phyloP scores from a whole-genome alignment of 2,888 invertebrate species.

The Parochlus steinenii region DNA sequence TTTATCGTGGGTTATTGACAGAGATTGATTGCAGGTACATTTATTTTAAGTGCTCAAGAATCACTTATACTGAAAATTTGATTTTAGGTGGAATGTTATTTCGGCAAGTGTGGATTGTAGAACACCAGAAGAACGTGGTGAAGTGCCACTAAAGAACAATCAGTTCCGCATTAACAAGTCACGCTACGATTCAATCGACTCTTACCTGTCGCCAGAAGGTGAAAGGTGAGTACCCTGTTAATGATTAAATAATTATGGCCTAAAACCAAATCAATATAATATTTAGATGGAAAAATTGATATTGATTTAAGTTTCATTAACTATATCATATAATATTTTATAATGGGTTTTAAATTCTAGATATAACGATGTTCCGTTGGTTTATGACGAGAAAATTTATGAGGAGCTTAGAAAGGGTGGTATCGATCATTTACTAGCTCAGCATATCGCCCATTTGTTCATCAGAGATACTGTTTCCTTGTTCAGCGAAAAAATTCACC shows the following conservation, averaged over 20 bases:
- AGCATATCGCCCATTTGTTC: constrained; percentile 95
- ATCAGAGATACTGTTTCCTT: constrained; percentile 92
- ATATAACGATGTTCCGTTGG: constrained; percentile 87
- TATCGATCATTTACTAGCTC: constrained; percentile 83
- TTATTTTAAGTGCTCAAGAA: no score
- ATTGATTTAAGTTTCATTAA: neutral
- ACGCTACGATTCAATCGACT: constrained; percentile 94
- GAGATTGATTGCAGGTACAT: constrained; percentile 96
- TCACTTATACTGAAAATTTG: no score
- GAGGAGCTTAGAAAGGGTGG: constrained; percentile 67
- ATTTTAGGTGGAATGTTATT: constrained; percentile 97
- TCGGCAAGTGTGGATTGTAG: constrained; percentile 91
- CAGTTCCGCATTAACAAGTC: constrained; percentile 83
- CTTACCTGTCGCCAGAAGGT: constrained; percentile 80
- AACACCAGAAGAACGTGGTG: constrained; percentile 79
- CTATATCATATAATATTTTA: constrained; percentile 11
- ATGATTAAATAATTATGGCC: constrained; percentile 2
- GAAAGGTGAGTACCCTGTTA: constrained; percentile 36
- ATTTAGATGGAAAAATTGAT: neutral
- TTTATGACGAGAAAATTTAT: constrained; percentile 72
- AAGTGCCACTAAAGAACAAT: constrained; percentile 49
- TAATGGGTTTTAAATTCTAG: no score
- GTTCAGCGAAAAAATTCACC: constrained; percentile 87
- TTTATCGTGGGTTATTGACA: constrained; percentile 82
- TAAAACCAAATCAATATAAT: neutral